Evolutionary conservation across 2,113 vertebrate genomes (phyloP), one percentile per base, ranked within the genome.

Genomic region (Peromyscus polionotus): DNA sequence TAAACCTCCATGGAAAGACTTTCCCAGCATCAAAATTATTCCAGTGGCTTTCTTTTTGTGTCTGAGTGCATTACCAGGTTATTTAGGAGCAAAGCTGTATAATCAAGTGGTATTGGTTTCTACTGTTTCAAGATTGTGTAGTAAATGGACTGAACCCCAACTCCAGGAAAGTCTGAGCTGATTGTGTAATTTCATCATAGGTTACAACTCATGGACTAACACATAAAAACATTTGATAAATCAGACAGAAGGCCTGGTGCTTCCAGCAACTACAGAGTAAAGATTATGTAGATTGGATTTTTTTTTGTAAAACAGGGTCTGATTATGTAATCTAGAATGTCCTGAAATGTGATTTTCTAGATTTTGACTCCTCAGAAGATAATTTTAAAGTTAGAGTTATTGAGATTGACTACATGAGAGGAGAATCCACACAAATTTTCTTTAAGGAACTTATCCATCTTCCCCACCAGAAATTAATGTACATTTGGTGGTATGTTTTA

Each of bases 361-460:
- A 28, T n/a, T 90, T 8, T 75, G 9, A 11, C 3, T 61, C 5
- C 39, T 45, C 39, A 61, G 17, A 76, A 76, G 26, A 45, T 63
- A 20, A 76, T 81, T 89, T 89, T 57, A 89, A 88, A 77, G 22
- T 88, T 88, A 96, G n/a, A 79, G 85, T 45, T 91, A 68, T 59
- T 81, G 42, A 88, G 14, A 68, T 24, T 80, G 11, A 57, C n/a
- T 84, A 73, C 36, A 19, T 77, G 68, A 80, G 57, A 88, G 31
- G 11, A 84, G 17, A 70, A 51, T 42, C 5, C 70, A 48, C 17
- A 65, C 13, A 45, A 67, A 45, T 68, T 90, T 95, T 26, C 54
- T 93, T 88, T 65, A 94, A 39, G 17, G 5, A 67, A n/a, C 1
- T 14, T 88, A 14, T 61, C 16, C 51, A 72, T 77, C 1, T 28